A percentile compares a stretch with the other conserved stretches of the same genome.
These are phyloP conservation scores for Athrips mouffetella DNA, from an alignment of 2,888 invertebrate genomes.

Conservation along the genomic window DNA sequence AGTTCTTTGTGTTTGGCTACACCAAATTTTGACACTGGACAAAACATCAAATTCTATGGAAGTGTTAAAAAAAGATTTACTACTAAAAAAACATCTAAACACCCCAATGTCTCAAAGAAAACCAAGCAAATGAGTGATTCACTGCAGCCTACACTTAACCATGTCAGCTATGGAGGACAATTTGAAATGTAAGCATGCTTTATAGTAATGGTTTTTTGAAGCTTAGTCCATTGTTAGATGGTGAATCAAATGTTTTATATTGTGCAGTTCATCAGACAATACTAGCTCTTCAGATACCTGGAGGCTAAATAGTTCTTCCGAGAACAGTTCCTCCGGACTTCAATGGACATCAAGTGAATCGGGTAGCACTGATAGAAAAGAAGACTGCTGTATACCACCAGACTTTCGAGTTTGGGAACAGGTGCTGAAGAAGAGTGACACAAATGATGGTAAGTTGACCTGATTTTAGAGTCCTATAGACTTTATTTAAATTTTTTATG, in stretches of 20 bases:
- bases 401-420: conserved; percentile 59
- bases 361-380: conserved; percentile 19
- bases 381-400: conserved; percentile 33
- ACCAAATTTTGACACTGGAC: conserved; percentile 32
- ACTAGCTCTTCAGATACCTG: conserved; percentile 22
- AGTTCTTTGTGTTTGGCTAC: conserved; percentile 24
- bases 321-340: too few relatives aligned
- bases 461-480: too few relatives aligned
- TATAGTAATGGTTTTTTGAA: background rate
- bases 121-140: conserved; percentile 56
- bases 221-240: background rate
- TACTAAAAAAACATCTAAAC: conserved; percentile 40
- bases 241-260: too few relatives aligned
- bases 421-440: conserved; percentile 32
- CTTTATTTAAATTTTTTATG: too few relatives aligned
- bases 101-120: conserved; percentile 39
- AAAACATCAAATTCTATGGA: conserved; percentile 36
- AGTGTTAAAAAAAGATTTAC: conserved; percentile 41
- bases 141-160: conserved; percentile 42
- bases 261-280: conserved; percentile 32
- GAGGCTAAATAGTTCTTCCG: background rate
- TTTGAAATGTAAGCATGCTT: conserved; percentile 54
- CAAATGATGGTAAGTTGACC: conserved; percentile 33
- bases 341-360: too few relatives aligned
- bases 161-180: conserved; percentile 52